These are phyloP conservation scores for Fregetta grallaria DNA, from an alignment of 2,113 vertebrate genomes.

Conservation along the genomic window DNA sequence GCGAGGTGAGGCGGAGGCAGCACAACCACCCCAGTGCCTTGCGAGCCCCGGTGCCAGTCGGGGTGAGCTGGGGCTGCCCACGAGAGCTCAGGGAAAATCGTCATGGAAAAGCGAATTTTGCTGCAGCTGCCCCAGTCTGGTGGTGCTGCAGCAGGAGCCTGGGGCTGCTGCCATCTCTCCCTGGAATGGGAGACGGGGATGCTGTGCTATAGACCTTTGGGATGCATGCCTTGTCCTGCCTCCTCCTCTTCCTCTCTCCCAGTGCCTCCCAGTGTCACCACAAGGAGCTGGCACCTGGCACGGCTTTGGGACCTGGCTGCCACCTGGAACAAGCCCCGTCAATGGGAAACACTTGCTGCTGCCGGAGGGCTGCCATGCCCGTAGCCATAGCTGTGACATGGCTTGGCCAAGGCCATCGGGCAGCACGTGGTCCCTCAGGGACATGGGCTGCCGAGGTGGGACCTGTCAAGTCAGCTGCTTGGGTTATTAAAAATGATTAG, in stretches of 20 bases:
- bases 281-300: neutral
- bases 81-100: fast-evolving
- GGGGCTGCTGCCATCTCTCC: neutral
- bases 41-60: fast-evolving
- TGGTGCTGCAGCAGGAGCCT: neutral
- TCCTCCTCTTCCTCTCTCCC: neutral
- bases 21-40: neutral
- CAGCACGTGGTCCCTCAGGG: neutral
- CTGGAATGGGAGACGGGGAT: fast-evolving
- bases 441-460: neutral
- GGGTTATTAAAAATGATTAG: neutral
- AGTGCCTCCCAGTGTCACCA: neutral
- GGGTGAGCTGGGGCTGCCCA: fast-evolving
- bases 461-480: neutral
- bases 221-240: neutral
- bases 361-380: neutral
- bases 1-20: neutral
- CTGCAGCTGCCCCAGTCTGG: neutral
- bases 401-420: neutral
- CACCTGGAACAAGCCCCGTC: neutral
- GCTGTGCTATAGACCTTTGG: no score
- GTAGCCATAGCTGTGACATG: neutral
- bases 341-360: neutral
- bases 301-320: neutral
- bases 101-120: neutral